phyloP scores from a whole-genome alignment of 1,140 invertebrate species.

The Dysdera silvatica region DNA sequence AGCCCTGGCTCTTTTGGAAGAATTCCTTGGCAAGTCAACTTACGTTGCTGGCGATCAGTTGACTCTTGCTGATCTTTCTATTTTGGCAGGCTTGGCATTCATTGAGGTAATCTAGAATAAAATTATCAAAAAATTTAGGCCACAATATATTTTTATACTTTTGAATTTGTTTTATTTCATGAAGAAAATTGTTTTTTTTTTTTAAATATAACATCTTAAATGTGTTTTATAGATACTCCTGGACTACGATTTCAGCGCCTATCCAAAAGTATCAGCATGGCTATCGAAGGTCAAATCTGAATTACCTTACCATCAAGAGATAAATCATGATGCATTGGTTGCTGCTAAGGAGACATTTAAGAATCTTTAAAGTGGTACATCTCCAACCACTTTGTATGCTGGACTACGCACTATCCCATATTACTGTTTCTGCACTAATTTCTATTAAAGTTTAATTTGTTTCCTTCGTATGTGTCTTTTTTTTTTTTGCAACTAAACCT shows the following conservation, averaged over 20 bases:
- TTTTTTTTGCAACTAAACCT: no score
- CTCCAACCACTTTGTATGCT: no score
- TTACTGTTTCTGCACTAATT: no score
- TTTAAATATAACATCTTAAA: background rate
- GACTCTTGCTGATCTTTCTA: conserved; percentile 39
- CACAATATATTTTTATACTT: background rate
- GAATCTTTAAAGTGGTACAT: no score
- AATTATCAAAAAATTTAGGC: background rate
- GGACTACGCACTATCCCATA: no score
- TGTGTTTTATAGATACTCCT: background rate
- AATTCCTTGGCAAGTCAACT: conserved; percentile 28
- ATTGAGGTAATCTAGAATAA: conserved; percentile 30
- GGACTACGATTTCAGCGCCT: conserved; percentile 9
- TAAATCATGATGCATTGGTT: conserved; percentile 6
- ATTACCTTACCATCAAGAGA: conserved; percentile 15
- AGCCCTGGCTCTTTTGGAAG: conserved; percentile 33
- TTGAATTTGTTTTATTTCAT: background rate
- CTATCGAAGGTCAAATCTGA: conserved; percentile 14
- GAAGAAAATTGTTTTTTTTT: background rate
- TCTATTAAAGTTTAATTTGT: no score
- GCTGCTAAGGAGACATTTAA: conserved; percentile 12
- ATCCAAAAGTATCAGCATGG: conserved; percentile 19
- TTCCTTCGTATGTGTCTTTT: no score
- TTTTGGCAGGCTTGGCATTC: conserved; percentile 36
- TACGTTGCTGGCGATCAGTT: conserved; percentile 37